These are phyloP conservation scores for Scotopteryx bipunctaria DNA, from an alignment of 2,888 invertebrate genomes.

Conservation along the genomic window DNA sequence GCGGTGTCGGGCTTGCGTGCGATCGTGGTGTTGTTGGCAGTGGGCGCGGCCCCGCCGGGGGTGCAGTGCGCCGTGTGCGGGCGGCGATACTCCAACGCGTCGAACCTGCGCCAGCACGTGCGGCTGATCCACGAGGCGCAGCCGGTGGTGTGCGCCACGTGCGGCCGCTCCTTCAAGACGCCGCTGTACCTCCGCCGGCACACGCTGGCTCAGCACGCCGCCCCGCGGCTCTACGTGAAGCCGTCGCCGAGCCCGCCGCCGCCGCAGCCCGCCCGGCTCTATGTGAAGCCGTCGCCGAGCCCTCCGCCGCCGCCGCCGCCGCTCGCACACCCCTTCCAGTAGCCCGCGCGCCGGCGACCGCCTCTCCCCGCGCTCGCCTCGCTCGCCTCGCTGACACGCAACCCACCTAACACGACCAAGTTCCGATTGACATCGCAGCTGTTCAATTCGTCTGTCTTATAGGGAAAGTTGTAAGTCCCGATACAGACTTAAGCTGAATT, in stretches of 20 bases:
- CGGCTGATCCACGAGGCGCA: conserved; percentile 88
- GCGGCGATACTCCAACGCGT: conserved; percentile 87
- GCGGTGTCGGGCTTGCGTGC: conserved; percentile 54
- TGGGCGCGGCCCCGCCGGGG: conserved; percentile 45
- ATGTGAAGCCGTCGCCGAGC: conserved; percentile 12
- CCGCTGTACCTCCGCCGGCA: conserved; percentile 90
- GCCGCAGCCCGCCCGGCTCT: not conserved
- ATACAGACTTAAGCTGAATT: too few relatives aligned
- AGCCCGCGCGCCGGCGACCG: conserved; percentile 34
- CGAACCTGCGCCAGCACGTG: conserved; percentile 89
- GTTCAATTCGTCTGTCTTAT: too few relatives aligned
- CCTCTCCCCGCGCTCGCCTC: conserved; percentile 27
- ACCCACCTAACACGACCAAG: too few relatives aligned
- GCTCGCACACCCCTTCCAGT: conserved; percentile 38
- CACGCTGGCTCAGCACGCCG: conserved; percentile 87
- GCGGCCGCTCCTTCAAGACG: conserved; percentile 89
- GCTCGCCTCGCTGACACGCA: conserved; percentile 14
- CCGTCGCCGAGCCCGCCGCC: conserved; percentile 48
- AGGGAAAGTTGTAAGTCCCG: too few relatives aligned
- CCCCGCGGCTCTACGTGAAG: conserved; percentile 46
- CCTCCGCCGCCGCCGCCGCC: conserved; percentile 43
- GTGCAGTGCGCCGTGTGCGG: conserved; percentile 87
- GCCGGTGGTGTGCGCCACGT: conserved; percentile 87
- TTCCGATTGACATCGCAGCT: too few relatives aligned
- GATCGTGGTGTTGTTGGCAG: conserved; percentile 76